Percentiles rank a stretch among this genome's conserved stretches.
Evolutionary conservation across 1,140 invertebrate genomes (phyloP).

Genomic region (Chlorops oryzae): DNA sequence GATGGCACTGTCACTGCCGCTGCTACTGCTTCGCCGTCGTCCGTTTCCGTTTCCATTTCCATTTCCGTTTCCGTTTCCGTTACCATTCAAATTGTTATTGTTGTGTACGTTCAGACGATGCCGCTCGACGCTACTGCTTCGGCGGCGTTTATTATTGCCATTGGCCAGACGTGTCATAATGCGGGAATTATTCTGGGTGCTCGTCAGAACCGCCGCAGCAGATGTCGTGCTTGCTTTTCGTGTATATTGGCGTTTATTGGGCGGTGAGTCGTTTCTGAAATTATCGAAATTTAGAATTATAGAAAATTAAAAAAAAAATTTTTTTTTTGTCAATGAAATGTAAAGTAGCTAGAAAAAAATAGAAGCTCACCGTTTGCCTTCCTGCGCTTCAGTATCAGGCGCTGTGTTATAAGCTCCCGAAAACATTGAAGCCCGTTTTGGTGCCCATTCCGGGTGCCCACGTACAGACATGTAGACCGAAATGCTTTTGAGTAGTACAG

Average conservation of each 20-base stretch:
- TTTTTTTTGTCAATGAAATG: too few species aligned
- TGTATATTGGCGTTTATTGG: conserved; percentile 9
- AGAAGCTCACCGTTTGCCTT: conserved; percentile 25
- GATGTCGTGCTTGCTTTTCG: conserved; percentile 6
- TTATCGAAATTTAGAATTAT: too few species aligned
- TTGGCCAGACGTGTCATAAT: background rate
- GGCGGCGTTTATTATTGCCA: background rate
- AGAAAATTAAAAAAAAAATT: too few species aligned
- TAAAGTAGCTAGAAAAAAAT: background rate
- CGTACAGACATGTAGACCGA: conserved; percentile 53
- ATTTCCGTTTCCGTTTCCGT: conserved; percentile 16
- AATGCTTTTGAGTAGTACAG: conserved; percentile 54
- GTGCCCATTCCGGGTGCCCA: conserved; percentile 47
- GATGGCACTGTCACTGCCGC: background rate
- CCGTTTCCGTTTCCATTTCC: conserved; percentile 19
- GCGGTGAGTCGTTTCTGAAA: conserved; percentile 9
- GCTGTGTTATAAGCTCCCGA: conserved; percentile 46
- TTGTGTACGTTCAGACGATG: too few species aligned
- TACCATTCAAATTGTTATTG: conserved; percentile 21
- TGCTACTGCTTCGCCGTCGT: too few species aligned
- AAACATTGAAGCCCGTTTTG: conserved; percentile 50
- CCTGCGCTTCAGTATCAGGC: conserved; percentile 34
- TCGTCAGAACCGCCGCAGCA: background rate
- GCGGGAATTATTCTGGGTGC: too few species aligned
- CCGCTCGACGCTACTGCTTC: conserved; percentile 10